Conservation (phyloP, 2,888 invertebrate species). For the Quadroppia sp. region DNA sequence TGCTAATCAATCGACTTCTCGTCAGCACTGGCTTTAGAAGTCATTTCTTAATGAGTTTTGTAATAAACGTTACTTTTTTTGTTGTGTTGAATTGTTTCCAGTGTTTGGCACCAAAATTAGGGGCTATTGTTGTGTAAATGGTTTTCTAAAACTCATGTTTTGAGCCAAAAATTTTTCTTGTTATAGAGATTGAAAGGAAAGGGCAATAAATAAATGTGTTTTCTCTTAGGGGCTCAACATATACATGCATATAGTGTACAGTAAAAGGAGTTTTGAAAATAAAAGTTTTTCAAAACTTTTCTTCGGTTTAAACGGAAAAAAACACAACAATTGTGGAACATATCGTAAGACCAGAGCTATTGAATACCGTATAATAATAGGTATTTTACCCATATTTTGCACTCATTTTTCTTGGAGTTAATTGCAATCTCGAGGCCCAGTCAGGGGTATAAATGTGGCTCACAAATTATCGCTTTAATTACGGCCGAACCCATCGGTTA, state of each 20-base stretch:
- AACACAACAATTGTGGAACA: not conserved
- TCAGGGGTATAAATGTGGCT: not conserved
- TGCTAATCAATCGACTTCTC: too few relatives aligned
- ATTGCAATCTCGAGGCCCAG: not conserved
- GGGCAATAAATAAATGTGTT: slow-evolving; percentile 14
- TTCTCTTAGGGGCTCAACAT: not conserved
- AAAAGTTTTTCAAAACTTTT: too few relatives aligned
- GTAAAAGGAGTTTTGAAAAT: too few relatives aligned
- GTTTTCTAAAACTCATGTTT: not conserved
- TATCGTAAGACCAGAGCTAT: not conserved
- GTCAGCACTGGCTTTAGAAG: too few relatives aligned
- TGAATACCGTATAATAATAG: not conserved
- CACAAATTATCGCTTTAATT: slow-evolving; percentile 35
- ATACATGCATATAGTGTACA: too few relatives aligned
- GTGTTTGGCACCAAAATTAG: too few relatives aligned
- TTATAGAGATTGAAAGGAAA: not conserved
- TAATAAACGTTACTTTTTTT: too few relatives aligned
- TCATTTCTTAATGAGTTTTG: too few relatives aligned
- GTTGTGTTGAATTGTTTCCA: too few relatives aligned
- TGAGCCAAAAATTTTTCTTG: not conserved
- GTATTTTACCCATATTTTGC: slow-evolving; percentile 2
- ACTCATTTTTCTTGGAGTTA: not conserved
- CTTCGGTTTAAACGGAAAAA: too few relatives aligned
- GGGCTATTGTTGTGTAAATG: not conserved
- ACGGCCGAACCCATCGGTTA: slow-evolving; percentile 27